Base-by-base conservation (phyloP, 2,113 vertebrate genomes). In the Elachura formosa region DNA sequence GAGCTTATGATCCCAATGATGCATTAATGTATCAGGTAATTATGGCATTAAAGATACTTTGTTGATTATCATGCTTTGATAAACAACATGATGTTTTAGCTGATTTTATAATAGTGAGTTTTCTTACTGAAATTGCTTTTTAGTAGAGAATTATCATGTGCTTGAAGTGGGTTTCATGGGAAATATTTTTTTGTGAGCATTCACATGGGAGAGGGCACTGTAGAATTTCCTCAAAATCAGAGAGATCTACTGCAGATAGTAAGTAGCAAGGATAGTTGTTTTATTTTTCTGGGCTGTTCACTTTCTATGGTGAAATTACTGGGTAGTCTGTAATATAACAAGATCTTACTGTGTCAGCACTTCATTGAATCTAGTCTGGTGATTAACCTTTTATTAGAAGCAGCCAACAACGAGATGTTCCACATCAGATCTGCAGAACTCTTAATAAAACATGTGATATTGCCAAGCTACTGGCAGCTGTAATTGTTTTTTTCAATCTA, bases 111-210 rank as follows among this genome's bases (percentile, higher is more conserved):
- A 23, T 45, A 63, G 34, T 33, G 62, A 26, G 3, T 28, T 85
- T 88, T 79, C 48, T 29, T 72, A 45, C 29, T 54, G 74, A 64
- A 94, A 34, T 24, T 59, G 12, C 29, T 68, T 72, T 84, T 61
- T 11, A 21, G 23, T 85, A 59, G 67, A 80, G 66, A 75, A 59
- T 48, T 21, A 23, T 40, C 8, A 9, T 62, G 33, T 79, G 26
- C 54, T 76, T 73, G 51, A 67, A 40, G 11, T 2, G 4, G 10
- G 24, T 76, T 51, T 80, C 0, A 0, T 24, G 24, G 59, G 26
- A 76, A 51, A 5, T 23, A 1, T 46, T 26, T 62, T 83, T 56
- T 77, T 34, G 14, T 43, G 17, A 58, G 16, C 0, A 0, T 56
- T 64, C 0, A 2, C 25, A 28, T 13, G 66, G 38, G 46, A 56